phyloP scores from a whole-genome alignment of 2,888 invertebrate genomes.

The Lepidonotus clava region DNA sequence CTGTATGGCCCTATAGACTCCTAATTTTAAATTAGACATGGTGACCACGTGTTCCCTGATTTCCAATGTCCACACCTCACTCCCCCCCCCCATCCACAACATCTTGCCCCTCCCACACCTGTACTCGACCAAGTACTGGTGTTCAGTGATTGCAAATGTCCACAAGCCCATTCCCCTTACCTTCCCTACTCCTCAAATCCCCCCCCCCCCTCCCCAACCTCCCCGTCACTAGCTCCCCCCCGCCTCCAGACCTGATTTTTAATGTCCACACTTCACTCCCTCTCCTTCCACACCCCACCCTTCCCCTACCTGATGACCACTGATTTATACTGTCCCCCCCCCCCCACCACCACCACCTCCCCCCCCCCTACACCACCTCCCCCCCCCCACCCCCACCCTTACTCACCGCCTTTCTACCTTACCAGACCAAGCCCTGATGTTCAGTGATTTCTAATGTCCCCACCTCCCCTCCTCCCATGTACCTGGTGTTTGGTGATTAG shows the following conservation, averaged over 20 bases:
- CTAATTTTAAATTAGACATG: too few species aligned
- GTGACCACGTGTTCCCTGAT: too few species aligned
- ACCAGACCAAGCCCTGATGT: background rate
- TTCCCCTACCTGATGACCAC: background rate
- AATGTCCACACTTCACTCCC: too few species aligned
- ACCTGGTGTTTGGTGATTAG: too few species aligned
- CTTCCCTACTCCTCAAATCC: background rate
- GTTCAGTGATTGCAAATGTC: background rate
- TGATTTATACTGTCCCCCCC: background rate
- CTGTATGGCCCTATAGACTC: too few species aligned
- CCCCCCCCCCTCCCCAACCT: background rate
- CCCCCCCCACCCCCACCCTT: background rate
- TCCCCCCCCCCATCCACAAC: background rate
- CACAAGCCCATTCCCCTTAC: background rate
- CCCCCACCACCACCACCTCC: background rate
- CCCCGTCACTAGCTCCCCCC: background rate
- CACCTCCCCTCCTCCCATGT: background rate
- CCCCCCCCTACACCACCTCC: background rate
- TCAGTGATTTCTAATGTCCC: conserved; percentile 7
- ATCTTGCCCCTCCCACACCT: background rate
- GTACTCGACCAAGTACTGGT: background rate
- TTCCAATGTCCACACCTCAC: background rate
- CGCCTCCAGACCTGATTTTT: too few species aligned
- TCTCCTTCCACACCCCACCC: background rate
- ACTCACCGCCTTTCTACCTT: background rate